Evolutionary conservation across 2,888 invertebrate species (phyloP), one percentile per base, ranked within the genome.

Genomic region (Corbicula japonica): DNA sequence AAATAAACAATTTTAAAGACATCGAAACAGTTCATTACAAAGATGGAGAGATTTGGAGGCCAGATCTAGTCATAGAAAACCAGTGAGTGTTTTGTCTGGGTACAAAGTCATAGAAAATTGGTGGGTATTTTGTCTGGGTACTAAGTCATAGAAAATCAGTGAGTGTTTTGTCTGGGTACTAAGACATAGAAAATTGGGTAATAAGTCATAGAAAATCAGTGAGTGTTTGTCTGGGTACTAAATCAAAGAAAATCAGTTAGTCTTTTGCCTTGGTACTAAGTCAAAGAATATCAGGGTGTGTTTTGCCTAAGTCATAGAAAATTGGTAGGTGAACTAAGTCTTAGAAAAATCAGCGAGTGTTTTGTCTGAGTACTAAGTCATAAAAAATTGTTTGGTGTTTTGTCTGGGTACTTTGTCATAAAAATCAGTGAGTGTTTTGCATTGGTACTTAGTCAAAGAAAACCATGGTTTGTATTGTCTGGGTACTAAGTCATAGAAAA

Each of bases 41-140:
- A 56, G 58, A 61, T 35, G 72, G 48, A 18, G 83, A 77, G 28
- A 35, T 77, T 8, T 83, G 83, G 83, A 76, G 58, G 21, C 83
- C 83, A 18, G 74, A 77, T 3, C 46, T 83, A 3, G 66, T 76
- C 26, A 54, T 83, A 8, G 71, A 73, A 54, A 83, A 83, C 58
- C 38, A 66, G 83, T 83, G 74, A 69, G 63, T 44, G 34, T 12
- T 23, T 32, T 35, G 21, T 34, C 46, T 50, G 21, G n/a, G 26
- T 5, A 28, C 15, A 21, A 10, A 15, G 26, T 28, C 10, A 15
- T 6, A 26, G 15, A 15, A 21, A 10, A 15, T 35, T 58, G 34
- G 4, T 15, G 34, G 4, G 34, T 35, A 30, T 30, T 58, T 54
- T 54, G n/a, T 56, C 32, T 4, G 23, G 21, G 2, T 60, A 6